These are phyloP conservation scores for Pseudois nayaur DNA, from an alignment of 2,113 vertebrate species.

Conservation along the genomic window DNA sequence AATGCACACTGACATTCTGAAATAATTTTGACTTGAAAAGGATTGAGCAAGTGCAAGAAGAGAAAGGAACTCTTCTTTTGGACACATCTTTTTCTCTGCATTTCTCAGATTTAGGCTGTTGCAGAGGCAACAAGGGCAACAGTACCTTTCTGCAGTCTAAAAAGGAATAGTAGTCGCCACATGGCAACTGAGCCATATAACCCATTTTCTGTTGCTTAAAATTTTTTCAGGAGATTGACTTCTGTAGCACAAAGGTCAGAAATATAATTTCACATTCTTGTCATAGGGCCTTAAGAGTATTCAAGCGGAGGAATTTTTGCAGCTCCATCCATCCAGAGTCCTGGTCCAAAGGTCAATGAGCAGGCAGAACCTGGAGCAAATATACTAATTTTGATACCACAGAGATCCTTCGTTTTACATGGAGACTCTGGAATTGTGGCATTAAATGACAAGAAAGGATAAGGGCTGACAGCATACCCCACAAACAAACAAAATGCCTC, in stretches of 20 bases:
- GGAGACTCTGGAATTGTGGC: not conserved
- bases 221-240: not conserved
- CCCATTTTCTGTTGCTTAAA: not conserved
- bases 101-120: not conserved
- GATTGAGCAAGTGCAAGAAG: not conserved
- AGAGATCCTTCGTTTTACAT: not conserved
- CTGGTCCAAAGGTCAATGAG: not conserved
- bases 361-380: not conserved
- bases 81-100: not conserved
- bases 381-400: not conserved
- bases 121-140: not conserved
- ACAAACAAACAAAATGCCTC: not conserved
- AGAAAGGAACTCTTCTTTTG: not conserved
- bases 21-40: not conserved
- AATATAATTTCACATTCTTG: not conserved
- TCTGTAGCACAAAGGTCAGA: slow-evolving; percentile 27
- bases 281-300: not conserved
- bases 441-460: not conserved
- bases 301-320: not conserved
- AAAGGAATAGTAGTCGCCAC: not conserved
- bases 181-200: not conserved
- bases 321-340: not conserved
- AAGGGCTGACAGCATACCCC: not conserved
- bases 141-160: not conserved
- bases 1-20: not conserved